Conservation (phyloP, 1,140 invertebrate species). For the Papilio machaon region DNA sequence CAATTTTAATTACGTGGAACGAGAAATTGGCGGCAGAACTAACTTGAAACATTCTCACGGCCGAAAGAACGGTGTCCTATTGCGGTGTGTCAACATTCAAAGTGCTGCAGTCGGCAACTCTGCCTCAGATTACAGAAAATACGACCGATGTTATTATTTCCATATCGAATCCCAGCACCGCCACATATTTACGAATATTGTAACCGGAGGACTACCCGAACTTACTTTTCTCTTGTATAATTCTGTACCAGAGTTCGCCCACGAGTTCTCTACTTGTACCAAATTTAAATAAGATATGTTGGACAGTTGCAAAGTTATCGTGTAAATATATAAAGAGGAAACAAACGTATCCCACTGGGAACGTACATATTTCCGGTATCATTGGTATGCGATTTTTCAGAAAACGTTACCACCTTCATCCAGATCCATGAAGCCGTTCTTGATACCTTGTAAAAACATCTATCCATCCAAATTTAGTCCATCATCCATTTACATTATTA, state of each 20-base stretch:
- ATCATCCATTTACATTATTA: no score
- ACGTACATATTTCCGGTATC: no score
- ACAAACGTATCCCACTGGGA: no score
- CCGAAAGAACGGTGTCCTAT: slow-evolving; percentile 60
- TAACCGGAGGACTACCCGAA: not conserved
- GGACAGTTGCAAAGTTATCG: no score
- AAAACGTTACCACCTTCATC: no score
- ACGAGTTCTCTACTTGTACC: not conserved
- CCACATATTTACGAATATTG: slow-evolving; percentile 25
- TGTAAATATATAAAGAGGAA: no score
- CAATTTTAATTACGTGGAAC: slow-evolving; percentile 23
- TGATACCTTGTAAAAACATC: no score
- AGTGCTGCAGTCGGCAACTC: slow-evolving; percentile 44
- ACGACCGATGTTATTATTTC: slow-evolving; percentile 53
- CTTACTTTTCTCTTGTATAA: not conserved
- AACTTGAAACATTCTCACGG: slow-evolving; percentile 60
- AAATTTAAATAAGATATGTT: no score
- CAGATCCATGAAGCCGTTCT: no score
- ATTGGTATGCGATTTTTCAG: no score
- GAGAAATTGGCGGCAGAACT: slow-evolving; percentile 36
- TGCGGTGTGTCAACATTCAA: slow-evolving; percentile 62
- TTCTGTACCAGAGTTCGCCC: not conserved
- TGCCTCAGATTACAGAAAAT: slow-evolving; percentile 56
- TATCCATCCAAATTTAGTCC: no score
- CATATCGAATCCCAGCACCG: slow-evolving; percentile 39